Evolutionary conservation across 2,797 vertebrate species (phyloP).

Genomic region (Crocidura indochinensis): DNA sequence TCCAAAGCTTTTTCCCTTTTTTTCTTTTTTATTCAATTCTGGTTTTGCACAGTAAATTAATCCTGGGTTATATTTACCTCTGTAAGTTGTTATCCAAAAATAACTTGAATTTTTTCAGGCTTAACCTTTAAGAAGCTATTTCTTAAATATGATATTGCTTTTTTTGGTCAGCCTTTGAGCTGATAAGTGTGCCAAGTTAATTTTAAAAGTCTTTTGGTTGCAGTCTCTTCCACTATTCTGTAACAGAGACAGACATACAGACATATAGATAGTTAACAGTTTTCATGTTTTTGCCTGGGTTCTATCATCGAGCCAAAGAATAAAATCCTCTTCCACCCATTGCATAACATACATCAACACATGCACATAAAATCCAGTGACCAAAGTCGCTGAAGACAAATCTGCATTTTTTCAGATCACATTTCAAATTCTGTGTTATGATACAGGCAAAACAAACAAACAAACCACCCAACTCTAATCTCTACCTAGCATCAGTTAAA

Average conservation of each 20-base stretch:
- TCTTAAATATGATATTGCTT: conserved; percentile 82
- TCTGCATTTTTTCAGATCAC: conserved; percentile 85
- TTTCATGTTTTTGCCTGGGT: conserved; percentile 84
- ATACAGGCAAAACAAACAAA: conserved; percentile 73
- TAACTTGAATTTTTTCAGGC: conserved; percentile 84
- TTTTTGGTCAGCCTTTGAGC: conserved; percentile 79
- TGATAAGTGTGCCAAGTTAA: conserved; percentile 86
- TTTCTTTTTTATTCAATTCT: conserved; percentile 28
- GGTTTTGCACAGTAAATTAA: conserved; percentile 80
- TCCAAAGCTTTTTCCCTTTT: conserved; percentile 67
- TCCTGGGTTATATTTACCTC: conserved; percentile 85
- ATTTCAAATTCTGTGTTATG: conserved; percentile 82
- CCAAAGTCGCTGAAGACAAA: conserved; percentile 87
- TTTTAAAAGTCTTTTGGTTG: conserved; percentile 87
- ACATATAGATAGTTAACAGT: conserved; percentile 85
- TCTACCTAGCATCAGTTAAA: conserved; percentile 79
- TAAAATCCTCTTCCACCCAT: conserved; percentile 87
- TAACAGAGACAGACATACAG: conserved; percentile 85
- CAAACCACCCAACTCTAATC: conserved; percentile 81
- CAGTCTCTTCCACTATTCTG: conserved; percentile 86
- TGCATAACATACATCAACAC: conserved; percentile 89
- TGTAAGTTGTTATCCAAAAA: conserved; percentile 76
- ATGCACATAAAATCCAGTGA: conserved; percentile 85
- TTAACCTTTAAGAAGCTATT: conserved; percentile 87
- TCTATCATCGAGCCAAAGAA: conserved; percentile 84